Percentiles rank a stretch among this genome's conserved stretches.
Conservation (phyloP, 2,888 invertebrate genomes). For the Drosophila algonquin region DNA sequence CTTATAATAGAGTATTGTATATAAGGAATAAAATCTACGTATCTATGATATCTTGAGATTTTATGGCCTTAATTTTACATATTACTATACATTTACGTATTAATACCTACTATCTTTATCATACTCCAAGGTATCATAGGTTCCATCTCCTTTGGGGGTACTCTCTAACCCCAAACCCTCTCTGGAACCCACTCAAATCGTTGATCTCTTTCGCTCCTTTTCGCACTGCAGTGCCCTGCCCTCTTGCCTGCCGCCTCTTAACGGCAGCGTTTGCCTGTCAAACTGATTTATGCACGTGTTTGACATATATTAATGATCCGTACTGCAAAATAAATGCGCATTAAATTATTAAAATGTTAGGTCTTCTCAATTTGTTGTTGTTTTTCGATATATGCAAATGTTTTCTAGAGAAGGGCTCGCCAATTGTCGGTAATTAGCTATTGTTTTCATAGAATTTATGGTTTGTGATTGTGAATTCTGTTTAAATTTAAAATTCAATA, state of each 20-base stretch:
- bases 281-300: slow-evolving; percentile 72
- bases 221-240: neutral
- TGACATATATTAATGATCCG: slow-evolving; percentile 68
- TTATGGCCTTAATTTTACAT: no score
- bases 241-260: slow-evolving; percentile 11
- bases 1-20: no score
- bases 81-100: no score
- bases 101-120: neutral
- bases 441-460: slow-evolving; percentile 1
- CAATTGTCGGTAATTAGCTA: neutral
- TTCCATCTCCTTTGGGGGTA: neutral
- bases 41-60: no score
- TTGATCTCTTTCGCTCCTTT: slow-evolving; percentile 1
- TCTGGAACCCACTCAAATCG: neutral
- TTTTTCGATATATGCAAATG: slow-evolving; percentile 46
- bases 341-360: slow-evolving; percentile 65
- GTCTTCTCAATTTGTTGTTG: slow-evolving; percentile 12
- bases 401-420: neutral
- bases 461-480: neutral
- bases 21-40: no score
- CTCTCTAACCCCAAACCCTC: neutral
- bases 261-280: slow-evolving; percentile 66
- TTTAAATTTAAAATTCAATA: neutral
- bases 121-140: slow-evolving; percentile 24
- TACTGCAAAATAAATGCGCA: slow-evolving; percentile 70